Evolutionary conservation across 2,113 vertebrate species (phyloP).

Genomic region (Malaclemys terrapin): DNA sequence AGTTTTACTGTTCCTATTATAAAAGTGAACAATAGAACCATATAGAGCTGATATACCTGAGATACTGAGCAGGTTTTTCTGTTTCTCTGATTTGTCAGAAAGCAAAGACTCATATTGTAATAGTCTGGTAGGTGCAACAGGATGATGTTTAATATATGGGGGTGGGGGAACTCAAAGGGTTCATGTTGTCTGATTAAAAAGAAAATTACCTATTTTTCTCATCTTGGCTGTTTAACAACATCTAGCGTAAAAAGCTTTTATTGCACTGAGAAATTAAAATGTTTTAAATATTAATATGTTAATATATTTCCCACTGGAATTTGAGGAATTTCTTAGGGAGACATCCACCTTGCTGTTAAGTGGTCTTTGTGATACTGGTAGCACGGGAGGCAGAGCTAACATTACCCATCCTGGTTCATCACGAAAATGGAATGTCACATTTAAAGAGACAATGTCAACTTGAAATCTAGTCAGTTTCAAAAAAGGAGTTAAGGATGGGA

Average conservation of each 20-base stretch:
- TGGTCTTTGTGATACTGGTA: not conserved
- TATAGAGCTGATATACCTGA: not conserved
- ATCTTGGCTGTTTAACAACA: not conserved
- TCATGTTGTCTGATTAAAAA: not conserved
- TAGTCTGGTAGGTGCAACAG: not conserved
- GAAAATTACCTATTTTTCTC: not conserved
- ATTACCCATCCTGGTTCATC: not conserved
- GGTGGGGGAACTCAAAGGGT: not conserved
- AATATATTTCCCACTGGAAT: not conserved
- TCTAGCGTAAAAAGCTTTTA: not conserved
- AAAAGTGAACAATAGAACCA: not conserved
- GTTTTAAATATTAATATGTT: not conserved
- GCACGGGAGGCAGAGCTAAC: not conserved
- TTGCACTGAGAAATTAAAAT: not conserved
- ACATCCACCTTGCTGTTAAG: not conserved
- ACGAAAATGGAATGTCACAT: not conserved
- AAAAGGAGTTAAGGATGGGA: not conserved
- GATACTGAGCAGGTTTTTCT: not conserved
- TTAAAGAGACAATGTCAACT: not conserved
- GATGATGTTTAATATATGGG: not conserved
- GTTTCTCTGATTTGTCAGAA: not conserved
- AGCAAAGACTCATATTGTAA: not conserved
- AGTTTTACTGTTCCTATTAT: not conserved
- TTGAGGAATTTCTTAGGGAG: not conserved
- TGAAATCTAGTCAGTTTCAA: not conserved